Evolutionary conservation across 2,888 invertebrate species (phyloP).

Genomic region (Chirona hameri): DNA sequence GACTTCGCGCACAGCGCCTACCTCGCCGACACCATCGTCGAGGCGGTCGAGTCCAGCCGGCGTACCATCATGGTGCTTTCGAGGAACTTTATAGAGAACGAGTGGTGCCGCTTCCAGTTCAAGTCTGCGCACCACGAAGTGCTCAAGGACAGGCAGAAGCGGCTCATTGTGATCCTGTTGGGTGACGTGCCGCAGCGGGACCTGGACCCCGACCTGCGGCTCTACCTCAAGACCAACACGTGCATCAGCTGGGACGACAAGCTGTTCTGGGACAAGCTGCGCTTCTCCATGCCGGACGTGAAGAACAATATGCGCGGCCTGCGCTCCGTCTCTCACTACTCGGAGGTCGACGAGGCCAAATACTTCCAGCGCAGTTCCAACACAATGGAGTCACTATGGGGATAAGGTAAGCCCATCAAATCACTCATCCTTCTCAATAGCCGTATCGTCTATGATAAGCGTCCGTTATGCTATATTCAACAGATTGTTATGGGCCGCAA

Average conservation of each 20-base stretch:
- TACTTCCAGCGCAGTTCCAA: not conserved
- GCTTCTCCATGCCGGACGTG: conserved; percentile 79
- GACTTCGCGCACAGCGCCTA: conserved; percentile 67
- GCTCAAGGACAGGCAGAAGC: conserved; percentile 64
- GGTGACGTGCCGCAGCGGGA: conserved; percentile 74
- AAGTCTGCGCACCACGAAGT: conserved; percentile 84
- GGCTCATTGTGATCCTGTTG: conserved; percentile 75
- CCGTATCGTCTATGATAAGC: not conserved
- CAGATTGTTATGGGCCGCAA: not conserved
- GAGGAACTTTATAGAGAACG: conserved; percentile 79
- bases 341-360: conserved; percentile 11
- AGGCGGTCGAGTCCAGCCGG: conserved; percentile 78
- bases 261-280: conserved; percentile 88
- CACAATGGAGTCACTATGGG: conserved; percentile 26
- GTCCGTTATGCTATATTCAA: not conserved
- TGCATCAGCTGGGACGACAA: conserved; percentile 82
- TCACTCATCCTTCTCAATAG: too few relatives aligned
- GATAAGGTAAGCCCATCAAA: not conserved
- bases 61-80: conserved; percentile 83
- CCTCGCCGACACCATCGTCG: conserved; percentile 80
- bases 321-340: conserved; percentile 12
- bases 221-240: conserved; percentile 74
- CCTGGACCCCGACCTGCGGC: conserved; percentile 77
- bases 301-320: conserved; percentile 39
- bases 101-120: conserved; percentile 86